Evolutionary conservation across 92 coral and sea anemone species (phyloP).

Genomic region (Epizoanthus fatuus): DNA sequence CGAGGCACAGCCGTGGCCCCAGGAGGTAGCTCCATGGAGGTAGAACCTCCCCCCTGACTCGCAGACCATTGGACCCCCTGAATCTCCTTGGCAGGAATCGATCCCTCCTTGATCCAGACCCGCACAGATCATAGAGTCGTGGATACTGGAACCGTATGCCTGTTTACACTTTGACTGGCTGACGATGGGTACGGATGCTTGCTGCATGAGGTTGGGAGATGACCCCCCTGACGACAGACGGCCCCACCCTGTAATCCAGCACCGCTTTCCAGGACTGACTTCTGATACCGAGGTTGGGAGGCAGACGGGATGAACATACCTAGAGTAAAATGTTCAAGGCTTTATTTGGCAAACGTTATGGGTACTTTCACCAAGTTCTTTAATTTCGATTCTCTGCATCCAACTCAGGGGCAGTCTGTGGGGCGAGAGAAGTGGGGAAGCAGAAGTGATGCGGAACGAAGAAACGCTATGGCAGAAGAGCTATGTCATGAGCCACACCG

Average conservation of each 20-base stretch:
- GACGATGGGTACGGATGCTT: conserved; percentile 73
- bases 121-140: conserved; percentile 88
- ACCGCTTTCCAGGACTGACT: conserved; percentile 58
- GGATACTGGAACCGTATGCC: conserved; percentile 61
- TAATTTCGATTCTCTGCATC: background rate
- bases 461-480: background rate
- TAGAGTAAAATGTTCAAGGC: background rate
- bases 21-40: conserved; percentile 74
- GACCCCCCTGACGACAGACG: conserved; percentile 76
- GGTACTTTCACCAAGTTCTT: background rate
- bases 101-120: conserved; percentile 82
- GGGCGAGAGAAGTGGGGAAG: background rate
- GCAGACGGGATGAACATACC: conserved; percentile 69
- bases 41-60: conserved; percentile 71
- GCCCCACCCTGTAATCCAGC: conserved; percentile 90
- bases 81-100: conserved; percentile 83
- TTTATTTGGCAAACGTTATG: background rate
- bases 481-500: background rate
- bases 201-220: conserved; percentile 61
- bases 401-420: background rate
- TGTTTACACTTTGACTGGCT: conserved; percentile 67
- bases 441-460: background rate
- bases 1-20: conserved; percentile 79
- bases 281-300: conserved; percentile 68
- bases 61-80: conserved; percentile 90